Evolutionary conservation across 2,797 vertebrate genomes (phyloP), one percentile per base, ranked within the genome.

Genomic region (Eulemur rubriventer): DNA sequence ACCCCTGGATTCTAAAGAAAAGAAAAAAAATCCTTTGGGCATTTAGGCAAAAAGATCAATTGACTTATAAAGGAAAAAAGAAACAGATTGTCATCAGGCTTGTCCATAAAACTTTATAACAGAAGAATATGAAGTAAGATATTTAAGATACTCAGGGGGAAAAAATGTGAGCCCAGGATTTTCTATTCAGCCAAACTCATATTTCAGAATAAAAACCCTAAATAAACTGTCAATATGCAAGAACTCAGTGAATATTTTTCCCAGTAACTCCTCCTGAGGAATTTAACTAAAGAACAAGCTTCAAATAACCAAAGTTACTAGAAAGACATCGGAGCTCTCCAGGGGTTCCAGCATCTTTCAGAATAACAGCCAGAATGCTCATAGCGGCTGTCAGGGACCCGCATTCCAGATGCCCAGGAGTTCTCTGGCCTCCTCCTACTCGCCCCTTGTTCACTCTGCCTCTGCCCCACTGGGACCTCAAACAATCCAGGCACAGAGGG

Each of bases 331-430:
- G 9, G 38, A 52, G 26, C 30, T 86, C 72, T 55, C 30, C 79
- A 10, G 13, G 2, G 48, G 8, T 14, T 65, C 80, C 35, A 2
- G 0, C 43, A 20, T 79, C 30, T 86, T 79, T 92, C 63, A 73
- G 84, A 92, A 35, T 41, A n/a, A 38, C 38, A 83, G 63, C 55
- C 81, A 38, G 88, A 52, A 65, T 70, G 85, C 73, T 78, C n/a
- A 16, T 9, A 6, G 4, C 10, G 2, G 73, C 79, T 80, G 1
- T 28, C 11, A 10, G 83, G 50, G 52, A 50, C 22, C 61, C 13
- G n/a, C 33, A 35, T 20, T 35, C 48, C 6, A 22, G 43, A 50
- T 16, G 33, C 48, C 41, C 12, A 0, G 7, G 6, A 80, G 28
- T 26, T 12, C n/a, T 65, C 88, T 38, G 11, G 0, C 5, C 76